phyloP scores from a whole-genome alignment of 92 coral and sea anemone genomes.

The Paramuricea clavata region DNA sequence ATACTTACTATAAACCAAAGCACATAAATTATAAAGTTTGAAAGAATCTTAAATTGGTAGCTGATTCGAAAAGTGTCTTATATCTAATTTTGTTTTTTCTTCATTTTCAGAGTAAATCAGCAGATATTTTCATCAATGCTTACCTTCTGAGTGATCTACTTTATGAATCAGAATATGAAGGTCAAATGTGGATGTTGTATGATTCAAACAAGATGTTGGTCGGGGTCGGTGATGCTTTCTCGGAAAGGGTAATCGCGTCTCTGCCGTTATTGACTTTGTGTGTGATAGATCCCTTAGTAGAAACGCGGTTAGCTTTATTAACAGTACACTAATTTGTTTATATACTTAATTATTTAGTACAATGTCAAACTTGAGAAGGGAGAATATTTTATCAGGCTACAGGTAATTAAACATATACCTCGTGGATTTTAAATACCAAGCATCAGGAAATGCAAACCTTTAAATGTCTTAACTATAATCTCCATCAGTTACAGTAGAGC shows the following conservation, averaged over 20 bases:
- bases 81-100: neutral
- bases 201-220: constrained; percentile 89
- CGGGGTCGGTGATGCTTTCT: constrained; percentile 95
- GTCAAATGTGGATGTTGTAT: constrained; percentile 94
- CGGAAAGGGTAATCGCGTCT: constrained; percentile 74
- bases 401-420: constrained; percentile 63
- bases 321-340: neutral
- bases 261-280: too few relatives aligned
- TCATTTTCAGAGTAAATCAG: constrained; percentile 74
- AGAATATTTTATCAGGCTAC: constrained; percentile 82
- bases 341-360: constrained; percentile 70
- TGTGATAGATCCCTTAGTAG: too few relatives aligned
- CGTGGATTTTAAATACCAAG: too few relatives aligned
- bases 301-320: too few relatives aligned
- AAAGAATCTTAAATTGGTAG: neutral
- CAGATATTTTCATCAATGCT: constrained; percentile 85
- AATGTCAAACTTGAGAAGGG: constrained; percentile 91
- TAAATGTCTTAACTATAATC: too few relatives aligned
- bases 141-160: constrained; percentile 88
- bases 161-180: constrained; percentile 95
- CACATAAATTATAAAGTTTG: too few relatives aligned
- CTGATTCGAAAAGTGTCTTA: neutral
- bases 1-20: too few relatives aligned
- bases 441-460: too few relatives aligned
- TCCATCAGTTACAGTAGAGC: too few relatives aligned